A percentile compares a stretch with the other conserved stretches of the same genome.
Conservation (phyloP, 92 coral and sea anemone genomes). For the Chrysogorgia sp. region DNA sequence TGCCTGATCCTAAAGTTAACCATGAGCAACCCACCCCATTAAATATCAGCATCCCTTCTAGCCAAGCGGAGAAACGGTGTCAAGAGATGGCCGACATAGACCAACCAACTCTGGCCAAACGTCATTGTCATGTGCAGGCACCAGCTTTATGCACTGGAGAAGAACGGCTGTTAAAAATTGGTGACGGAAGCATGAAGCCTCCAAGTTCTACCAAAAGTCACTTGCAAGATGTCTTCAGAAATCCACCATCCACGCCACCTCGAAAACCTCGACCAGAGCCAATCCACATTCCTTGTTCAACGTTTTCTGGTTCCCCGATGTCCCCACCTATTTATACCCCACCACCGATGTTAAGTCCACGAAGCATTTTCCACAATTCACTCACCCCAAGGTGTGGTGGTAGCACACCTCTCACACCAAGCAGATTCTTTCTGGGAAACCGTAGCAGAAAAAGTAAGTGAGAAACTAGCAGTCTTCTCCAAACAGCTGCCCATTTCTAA, state of each 20-base stretch:
- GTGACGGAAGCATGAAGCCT: constrained; percentile 24
- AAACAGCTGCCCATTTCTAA: neutral
- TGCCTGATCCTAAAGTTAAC: constrained; percentile 7
- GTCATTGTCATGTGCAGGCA: constrained; percentile 10
- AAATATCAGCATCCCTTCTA: constrained; percentile 35
- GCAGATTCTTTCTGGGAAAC: constrained; percentile 84
- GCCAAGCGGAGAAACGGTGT: constrained; percentile 13
- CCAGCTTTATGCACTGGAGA: constrained; percentile 6
- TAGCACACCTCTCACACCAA: constrained; percentile 80
- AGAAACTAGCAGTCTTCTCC: neutral
- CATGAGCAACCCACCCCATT: constrained; percentile 14
- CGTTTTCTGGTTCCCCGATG: constrained; percentile 72
- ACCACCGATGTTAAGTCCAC: constrained; percentile 98
- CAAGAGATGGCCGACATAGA: constrained; percentile 1
- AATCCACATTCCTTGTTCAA: constrained; percentile 82
- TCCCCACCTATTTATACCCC: constrained; percentile 96
- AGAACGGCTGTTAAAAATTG: constrained; percentile 29
- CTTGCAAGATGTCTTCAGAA: constrained; percentile 74
- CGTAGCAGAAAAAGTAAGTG: constrained; percentile 92
- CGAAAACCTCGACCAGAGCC: constrained; percentile 93
- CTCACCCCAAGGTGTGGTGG: constrained; percentile 82
- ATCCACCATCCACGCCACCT: constrained; percentile 82
- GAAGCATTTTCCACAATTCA: constrained; percentile 83
- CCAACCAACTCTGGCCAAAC: constrained; percentile 7
- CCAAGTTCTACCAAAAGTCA: constrained; percentile 21